Evolutionary conservation across 2,797 vertebrate species (phyloP).

Genomic region (Lateolabrax maculatus): DNA sequence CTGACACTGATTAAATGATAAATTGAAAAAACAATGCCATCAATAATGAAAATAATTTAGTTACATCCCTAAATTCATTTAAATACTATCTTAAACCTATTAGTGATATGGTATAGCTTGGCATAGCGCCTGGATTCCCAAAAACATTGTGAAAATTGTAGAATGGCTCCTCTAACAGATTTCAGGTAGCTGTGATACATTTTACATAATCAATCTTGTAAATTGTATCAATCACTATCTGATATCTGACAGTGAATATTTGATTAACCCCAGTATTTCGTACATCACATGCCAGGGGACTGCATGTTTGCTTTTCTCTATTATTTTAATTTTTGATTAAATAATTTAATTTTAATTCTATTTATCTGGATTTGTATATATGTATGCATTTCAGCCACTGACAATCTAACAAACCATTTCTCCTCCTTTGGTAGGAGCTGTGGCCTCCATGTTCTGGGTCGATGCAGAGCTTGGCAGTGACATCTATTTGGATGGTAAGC

Average conservation of each 20-base stretch:
- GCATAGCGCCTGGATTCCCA: background rate
- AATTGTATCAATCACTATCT: background rate
- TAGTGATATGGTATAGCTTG: background rate
- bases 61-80: background rate
- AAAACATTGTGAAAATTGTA: background rate
- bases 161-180: background rate
- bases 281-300: background rate
- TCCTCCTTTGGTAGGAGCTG: slow-evolving; percentile 86
- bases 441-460: slow-evolving; percentile 99
- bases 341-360: too few relatives aligned
- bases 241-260: background rate
- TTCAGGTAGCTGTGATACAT: background rate
- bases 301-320: background rate
- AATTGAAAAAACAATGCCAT: background rate
- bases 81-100: background rate
- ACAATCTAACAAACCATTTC: slow-evolving; percentile 7
- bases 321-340: too few relatives aligned
- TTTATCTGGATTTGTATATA: background rate
- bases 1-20: background rate
- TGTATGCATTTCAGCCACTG: background rate
- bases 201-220: background rate
- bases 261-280: background rate
- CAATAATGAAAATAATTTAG: background rate
- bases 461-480: slow-evolving; percentile 97
- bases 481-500: slow-evolving; percentile 97